Conservation (phyloP, 2,797 vertebrate species). For the Mormyrops boulengeri region DNA sequence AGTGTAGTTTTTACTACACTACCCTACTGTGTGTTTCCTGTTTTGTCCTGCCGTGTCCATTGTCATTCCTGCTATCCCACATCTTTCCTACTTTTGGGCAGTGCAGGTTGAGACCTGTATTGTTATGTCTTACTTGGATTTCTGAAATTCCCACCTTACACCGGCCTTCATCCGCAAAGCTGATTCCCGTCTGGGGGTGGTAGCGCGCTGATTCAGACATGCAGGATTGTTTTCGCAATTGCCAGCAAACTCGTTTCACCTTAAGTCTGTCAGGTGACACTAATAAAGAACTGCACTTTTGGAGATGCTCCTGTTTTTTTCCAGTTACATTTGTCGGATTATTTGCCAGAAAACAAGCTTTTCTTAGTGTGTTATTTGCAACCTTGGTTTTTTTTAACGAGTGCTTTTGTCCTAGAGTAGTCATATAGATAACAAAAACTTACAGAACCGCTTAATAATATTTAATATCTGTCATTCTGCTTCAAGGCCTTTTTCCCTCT, state of each 20-base stretch:
- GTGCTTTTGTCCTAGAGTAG: background rate
- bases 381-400: background rate
- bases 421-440: background rate
- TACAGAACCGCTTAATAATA: background rate
- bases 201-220: background rate
- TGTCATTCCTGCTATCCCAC: background rate
- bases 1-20: background rate
- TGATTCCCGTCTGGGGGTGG: background rate
- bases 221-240: background rate
- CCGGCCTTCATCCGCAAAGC: background rate
- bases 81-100: background rate
- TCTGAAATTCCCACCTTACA: constrained; percentile 19
- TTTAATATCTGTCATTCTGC: background rate
- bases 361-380: background rate
- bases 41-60: constrained; percentile 19
- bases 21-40: background rate
- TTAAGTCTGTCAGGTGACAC: background rate
- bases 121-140: constrained; percentile 20
- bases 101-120: constrained; percentile 19
- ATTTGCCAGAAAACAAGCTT: background rate
- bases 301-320: background rate
- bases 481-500: background rate
- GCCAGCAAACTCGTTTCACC: background rate
- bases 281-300: background rate
- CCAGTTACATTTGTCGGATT: background rate